Percentiles rank a stretch among this genome's conserved stretches.
These are phyloP conservation scores for Amphiprion clarkii DNA, from an alignment of 2,797 vertebrate genomes.

Conservation along the genomic window DNA sequence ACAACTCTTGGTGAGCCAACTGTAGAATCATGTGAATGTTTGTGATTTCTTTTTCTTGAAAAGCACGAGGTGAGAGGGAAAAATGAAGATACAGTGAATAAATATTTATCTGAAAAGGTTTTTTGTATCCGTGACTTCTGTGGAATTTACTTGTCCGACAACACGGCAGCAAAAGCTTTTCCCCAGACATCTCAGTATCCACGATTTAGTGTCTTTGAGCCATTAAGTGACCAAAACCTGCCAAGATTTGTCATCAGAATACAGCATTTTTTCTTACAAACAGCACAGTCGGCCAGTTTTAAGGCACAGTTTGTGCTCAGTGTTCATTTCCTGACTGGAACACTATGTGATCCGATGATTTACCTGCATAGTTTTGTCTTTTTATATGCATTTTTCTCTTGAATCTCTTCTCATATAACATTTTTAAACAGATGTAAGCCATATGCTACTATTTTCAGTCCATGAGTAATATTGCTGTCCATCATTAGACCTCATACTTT, in stretches of 20 bases:
- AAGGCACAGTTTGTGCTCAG: conserved; percentile 6
- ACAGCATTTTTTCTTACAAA: conserved; percentile 1
- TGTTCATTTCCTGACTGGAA: not conserved
- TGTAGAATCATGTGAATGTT: conserved; percentile 19
- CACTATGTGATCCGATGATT: not conserved
- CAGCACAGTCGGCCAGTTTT: not conserved
- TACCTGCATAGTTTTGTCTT: not conserved
- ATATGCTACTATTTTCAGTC: not conserved
- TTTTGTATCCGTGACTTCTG: not conserved
- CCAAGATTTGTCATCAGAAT: conserved; percentile 10
- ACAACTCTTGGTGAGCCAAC: conserved; percentile 6
- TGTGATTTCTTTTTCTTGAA: conserved; percentile 16
- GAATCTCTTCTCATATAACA: not conserved
- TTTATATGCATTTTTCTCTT: not conserved
- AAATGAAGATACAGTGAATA: conserved; percentile 30
- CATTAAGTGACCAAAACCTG: conserved; percentile 2
- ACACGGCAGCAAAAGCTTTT: not conserved
- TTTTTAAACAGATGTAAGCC: not conserved
- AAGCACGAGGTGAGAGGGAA: not conserved
- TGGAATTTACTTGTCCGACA: conserved; percentile 5
- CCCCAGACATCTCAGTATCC: conserved; percentile 2
- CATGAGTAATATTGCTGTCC: not conserved
- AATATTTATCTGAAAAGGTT: conserved; percentile 28
- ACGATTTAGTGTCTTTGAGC: conserved; percentile 26
- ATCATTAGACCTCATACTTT: not conserved